Evolutionary conservation across 2,888 invertebrate genomes (phyloP).

Genomic region (Halocaridina rubra): DNA sequence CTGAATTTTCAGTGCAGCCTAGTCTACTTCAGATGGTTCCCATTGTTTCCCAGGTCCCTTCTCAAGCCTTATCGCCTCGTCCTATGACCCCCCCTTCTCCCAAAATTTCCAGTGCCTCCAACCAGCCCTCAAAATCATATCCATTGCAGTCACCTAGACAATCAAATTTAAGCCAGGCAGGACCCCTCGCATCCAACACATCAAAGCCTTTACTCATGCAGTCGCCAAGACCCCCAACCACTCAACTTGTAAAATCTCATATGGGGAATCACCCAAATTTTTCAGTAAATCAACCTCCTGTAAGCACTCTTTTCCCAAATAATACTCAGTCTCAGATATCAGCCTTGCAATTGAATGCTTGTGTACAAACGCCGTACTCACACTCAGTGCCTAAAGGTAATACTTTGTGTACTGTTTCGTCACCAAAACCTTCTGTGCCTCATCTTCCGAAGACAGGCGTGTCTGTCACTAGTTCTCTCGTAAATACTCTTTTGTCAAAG

Average conservation of each 20-base stretch:
- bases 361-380: conserved; percentile 22
- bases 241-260: conserved; percentile 6
- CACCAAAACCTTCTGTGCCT: conserved; percentile 34
- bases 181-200: conserved; percentile 38
- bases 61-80: conserved; percentile 33
- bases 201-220: background rate
- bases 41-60: conserved; percentile 35
- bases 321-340: background rate
- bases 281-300: background rate
- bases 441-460: conserved; percentile 6
- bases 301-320: too few species aligned
- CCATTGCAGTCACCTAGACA: conserved; percentile 37
- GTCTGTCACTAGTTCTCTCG: background rate
- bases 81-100: conserved; percentile 54
- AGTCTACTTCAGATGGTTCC: conserved; percentile 39
- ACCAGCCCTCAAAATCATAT: conserved; percentile 39
- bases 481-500: conserved; percentile 25
- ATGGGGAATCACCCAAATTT: background rate
- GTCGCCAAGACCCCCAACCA: conserved; percentile 6
- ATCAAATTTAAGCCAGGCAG: conserved; percentile 7
- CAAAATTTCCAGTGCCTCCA: conserved; percentile 15
- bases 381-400: background rate
- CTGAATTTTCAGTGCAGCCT: conserved; percentile 18
- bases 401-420: background rate
- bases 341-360: conserved; percentile 8